Base-by-base conservation (phyloP, 2,797 vertebrate genomes). In the Paedocypris micromegethes region DNA sequence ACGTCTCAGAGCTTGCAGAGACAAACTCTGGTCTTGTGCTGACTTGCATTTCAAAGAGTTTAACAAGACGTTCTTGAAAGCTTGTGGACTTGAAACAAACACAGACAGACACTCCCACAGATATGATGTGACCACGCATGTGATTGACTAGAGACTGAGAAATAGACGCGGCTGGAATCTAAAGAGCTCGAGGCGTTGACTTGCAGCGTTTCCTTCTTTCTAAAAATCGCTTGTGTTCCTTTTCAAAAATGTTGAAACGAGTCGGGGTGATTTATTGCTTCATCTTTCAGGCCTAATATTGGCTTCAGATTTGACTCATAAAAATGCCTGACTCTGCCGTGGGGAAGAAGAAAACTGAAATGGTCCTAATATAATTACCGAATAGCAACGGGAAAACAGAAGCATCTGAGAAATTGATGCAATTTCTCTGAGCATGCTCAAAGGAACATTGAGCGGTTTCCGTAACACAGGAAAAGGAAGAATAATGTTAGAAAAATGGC, bases 1-100 rank as follows among this genome's bases (percentile, higher is more conserved):
- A 84, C 83, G 79, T 77, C 76, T 81, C 82, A 79, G 77, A 23
- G 77, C 83, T 84, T 81, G 69, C 77, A 82, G 80, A 87, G 84
- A 86, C 78, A 82, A 83, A 82, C 87, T 84, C 80, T 81, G 74
- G 80, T 89, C 90, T 86, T 90, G 88, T 90, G 87, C 87, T 84
- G 86, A 91, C 89, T 89, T 88, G 89, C 86, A 86, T 85, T 82
- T 83, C 81, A 83, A 84, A 84, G 83, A 75, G 75, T 78, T 83
- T 72, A 82, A 83, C 72, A 79, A 84, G 80, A 81, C 83, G 83
- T 88, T 89, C 83, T 86, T 86, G 89, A 83, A 88, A 89, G 79
- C 81, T 68, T 81, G 85, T 79, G 80, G 77, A 75, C 80, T 81
- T 60, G 73, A 75, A 76, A 58, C 56, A 64, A 77, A 76, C 62